Evolutionary conservation across 2,888 invertebrate genomes (phyloP).

Genomic region (Rhingia rostrata): DNA sequence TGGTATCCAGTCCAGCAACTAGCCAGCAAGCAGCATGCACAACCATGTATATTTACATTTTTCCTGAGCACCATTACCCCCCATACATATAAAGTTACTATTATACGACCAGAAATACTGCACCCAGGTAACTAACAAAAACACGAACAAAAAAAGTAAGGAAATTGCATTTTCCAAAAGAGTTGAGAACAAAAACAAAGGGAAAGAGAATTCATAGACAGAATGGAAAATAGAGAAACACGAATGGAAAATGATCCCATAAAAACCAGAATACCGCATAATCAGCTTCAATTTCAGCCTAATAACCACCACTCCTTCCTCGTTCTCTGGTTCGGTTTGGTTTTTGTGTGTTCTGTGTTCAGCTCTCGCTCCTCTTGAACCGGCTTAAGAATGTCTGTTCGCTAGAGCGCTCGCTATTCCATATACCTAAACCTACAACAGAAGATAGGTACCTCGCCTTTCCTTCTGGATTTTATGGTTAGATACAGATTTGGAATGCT

Average conservation of each 20-base stretch:
- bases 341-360: constrained; percentile 6
- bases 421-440: constrained; percentile 36
- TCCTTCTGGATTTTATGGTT: constrained; percentile 62
- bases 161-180: constrained; percentile 63
- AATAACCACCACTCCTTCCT: constrained; percentile 66
- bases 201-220: constrained; percentile 32
- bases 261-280: constrained; percentile 73
- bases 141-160: background rate
- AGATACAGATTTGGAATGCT: constrained; percentile 59
- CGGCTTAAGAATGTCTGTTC: constrained; percentile 64
- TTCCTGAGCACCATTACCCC: background rate
- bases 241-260: constrained; percentile 66
- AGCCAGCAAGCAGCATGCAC: background rate
- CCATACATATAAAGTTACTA: constrained; percentile 1
- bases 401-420: constrained; percentile 22
- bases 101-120: constrained; percentile 26
- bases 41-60: constrained; percentile 11
- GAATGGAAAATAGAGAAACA: constrained; percentile 33
- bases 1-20: constrained; percentile 1
- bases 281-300: constrained; percentile 73
- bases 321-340: constrained; percentile 35
- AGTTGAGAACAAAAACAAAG: constrained; percentile 37
- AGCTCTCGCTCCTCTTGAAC: constrained; percentile 46
- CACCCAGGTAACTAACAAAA: constrained; percentile 46
- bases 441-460: constrained; percentile 30